phyloP scores from a whole-genome alignment of 2,797 vertebrate species.

The Sardinella longiceps region DNA sequence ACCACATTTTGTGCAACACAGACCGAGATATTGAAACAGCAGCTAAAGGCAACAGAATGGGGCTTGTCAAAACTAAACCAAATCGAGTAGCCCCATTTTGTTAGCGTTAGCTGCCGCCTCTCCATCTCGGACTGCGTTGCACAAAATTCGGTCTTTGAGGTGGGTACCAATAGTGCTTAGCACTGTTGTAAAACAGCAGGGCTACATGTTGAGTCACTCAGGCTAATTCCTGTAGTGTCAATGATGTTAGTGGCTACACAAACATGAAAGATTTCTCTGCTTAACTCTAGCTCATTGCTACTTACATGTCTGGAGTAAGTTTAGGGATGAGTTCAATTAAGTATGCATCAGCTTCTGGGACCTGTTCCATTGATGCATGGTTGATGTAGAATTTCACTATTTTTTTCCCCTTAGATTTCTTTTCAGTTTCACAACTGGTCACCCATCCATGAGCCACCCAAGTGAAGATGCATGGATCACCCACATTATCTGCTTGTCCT shows the following conservation, averaged over 20 bases:
- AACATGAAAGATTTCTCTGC: neutral
- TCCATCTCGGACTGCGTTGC: no score
- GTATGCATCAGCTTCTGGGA: constrained; percentile 73
- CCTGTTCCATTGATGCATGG: constrained; percentile 71
- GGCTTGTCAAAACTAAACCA: no score
- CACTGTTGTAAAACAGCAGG: no score
- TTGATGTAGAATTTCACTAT: constrained; percentile 74
- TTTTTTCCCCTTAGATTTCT: neutral
- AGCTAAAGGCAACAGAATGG: no score
- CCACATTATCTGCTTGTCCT: constrained; percentile 69
- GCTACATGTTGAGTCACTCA: no score
- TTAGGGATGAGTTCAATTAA: constrained; percentile 87
- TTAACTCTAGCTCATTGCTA: constrained; percentile 37
- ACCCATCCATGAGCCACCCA: constrained; percentile 70
- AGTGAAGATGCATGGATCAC: constrained; percentile 70
- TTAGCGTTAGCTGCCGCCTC: no score
- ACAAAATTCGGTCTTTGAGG: no score
- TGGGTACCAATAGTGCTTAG: no score
- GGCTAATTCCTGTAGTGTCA: no score
- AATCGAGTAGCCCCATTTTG: no score
- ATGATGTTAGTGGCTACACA: neutral
- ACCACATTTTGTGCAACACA: no score
- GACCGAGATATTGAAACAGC: no score
- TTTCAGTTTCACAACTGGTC: accelerated
- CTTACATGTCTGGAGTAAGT: constrained; percentile 85